phyloP scores from a whole-genome alignment of 1,140 invertebrate species.

The Drosophila insularis region DNA sequence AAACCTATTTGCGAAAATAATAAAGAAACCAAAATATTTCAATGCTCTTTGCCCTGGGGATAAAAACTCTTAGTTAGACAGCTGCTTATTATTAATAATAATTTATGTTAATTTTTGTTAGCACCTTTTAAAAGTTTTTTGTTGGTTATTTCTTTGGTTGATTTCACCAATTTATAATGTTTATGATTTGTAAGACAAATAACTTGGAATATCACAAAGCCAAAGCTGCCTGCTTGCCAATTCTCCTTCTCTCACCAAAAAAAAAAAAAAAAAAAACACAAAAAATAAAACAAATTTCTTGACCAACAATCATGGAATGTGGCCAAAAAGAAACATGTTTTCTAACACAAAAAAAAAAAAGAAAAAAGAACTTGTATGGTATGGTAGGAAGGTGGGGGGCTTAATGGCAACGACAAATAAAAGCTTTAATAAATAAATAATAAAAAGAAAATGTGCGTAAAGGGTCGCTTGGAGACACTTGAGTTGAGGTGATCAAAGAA shows the following conservation, averaged over 20 bases:
- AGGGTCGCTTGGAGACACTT: slow-evolving; percentile 59
- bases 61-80: slow-evolving; percentile 39
- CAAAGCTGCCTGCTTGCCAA: slow-evolving; percentile 58
- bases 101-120: slow-evolving; percentile 74
- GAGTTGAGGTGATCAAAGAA: slow-evolving; percentile 48
- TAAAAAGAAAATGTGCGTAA: slow-evolving; percentile 76
- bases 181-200: slow-evolving; percentile 77
- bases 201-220: slow-evolving; percentile 22
- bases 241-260: slow-evolving; percentile 52
- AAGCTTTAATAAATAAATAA: slow-evolving; percentile 76
- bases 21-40: background rate
- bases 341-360: slow-evolving; percentile 56
- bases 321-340: slow-evolving; percentile 71
- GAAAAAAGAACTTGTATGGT: background rate
- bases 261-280: background rate
- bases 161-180: slow-evolving; percentile 74
- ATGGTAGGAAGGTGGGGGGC: background rate
- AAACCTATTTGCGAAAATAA: slow-evolving; percentile 14
- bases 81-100: slow-evolving; percentile 73
- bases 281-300: background rate
- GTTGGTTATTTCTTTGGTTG: slow-evolving; percentile 2
- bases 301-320: slow-evolving; percentile 46
- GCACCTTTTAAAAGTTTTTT: slow-evolving; percentile 49
- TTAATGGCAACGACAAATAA: slow-evolving; percentile 77
- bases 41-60: slow-evolving; percentile 1